Evolutionary conservation across 2,797 vertebrate genomes (phyloP), one percentile per base, ranked within the genome.

Genomic region (Crenuchus spilurus): DNA sequence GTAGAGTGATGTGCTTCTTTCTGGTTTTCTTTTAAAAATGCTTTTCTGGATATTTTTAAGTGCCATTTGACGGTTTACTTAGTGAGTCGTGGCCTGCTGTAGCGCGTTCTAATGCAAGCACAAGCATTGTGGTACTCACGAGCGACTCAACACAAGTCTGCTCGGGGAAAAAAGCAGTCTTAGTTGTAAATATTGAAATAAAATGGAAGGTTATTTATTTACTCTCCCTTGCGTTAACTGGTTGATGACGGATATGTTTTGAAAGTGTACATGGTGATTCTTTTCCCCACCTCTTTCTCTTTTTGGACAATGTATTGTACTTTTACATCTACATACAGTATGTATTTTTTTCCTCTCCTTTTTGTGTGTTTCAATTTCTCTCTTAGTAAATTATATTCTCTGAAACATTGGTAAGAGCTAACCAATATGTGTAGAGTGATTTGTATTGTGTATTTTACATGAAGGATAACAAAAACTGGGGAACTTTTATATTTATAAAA

Each of bases 401-500:
- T 96, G 90, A 92, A 95, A 92, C 95, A 94, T 92, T 96, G 94
- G 94, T 92, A 91, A 94, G 93, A 93, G 94, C 92, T 93, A 96
- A 97, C 94, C 94, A 91, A 95, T 94, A 82, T 92, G 94, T 96
- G 95, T 96, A 95, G 94, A 94, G 95, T 96, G 89, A 97, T 99
- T 98, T 99, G 96, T 99, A 98, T 96, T 92, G 96, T 99, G 96
- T 95, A 97, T 96, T 98, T 97, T 96, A 95, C 94, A 96, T 89
- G 85, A 90, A 84, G 96, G 92, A 96, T 81, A 16, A 90, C 82
- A 90, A 90, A 82, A 94, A 95, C 93, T 93, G 91, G 95, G 96
- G 94, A 95, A 93, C 95, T 98, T 98, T 98, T 99, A 97, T 98
- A 98, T 98, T 98, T 97, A 96, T 97, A 97, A 96, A 96, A 94